Evolutionary conservation across 2,888 invertebrate genomes (phyloP), one percentile per base, ranked within the genome.

Genomic region (Cheiracanthium punctorium): DNA sequence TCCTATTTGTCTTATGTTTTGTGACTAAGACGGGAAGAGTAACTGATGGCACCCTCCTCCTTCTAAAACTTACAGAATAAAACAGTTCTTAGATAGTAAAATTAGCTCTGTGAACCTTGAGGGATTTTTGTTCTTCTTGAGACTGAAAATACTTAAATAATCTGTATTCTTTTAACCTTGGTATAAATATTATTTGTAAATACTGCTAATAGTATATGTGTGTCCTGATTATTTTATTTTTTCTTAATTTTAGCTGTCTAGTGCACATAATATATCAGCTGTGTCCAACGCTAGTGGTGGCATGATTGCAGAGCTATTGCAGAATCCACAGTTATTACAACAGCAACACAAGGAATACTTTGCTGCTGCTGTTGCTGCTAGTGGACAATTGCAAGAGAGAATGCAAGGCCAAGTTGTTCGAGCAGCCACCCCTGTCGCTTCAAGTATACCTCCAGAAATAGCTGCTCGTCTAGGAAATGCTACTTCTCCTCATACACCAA

Each of bases 401-500:
- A 80, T 79, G 24, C 67, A 52, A 29, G 58, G 81, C 12, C 89
- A 88, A 30, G 75, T 89, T 70, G 88, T 89, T 52, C 86, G 89
- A 17, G 81, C 89, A 37, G 74, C 88, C n/a, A 89, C 89, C 29
- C 89, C 89, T 29, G 88, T 87, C 32, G 87, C 89, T 52, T 87
- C 89, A 32, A 86, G 80, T 74, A 69, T 85, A 48, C 86, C 87
- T 28, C 81, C 89, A 12, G 89, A 90, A 29, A 72, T 89, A 58
- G 89, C 88, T 30, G 81, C 84, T 32, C 75, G 89, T 8, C 74
- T 89, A 24, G 89, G 89, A 1, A 89, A 89, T 75, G 89, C 89
- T 4, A 90, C 90, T 1, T 89, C 90, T 69, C 90, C 90, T 1
- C 89, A 89, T 64, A 89, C 89, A 24, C 89, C 89, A 0, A 89